phyloP scores from a whole-genome alignment of 53 echinoderm and acorn worm genomes.

The Arbacia lixula region DNA sequence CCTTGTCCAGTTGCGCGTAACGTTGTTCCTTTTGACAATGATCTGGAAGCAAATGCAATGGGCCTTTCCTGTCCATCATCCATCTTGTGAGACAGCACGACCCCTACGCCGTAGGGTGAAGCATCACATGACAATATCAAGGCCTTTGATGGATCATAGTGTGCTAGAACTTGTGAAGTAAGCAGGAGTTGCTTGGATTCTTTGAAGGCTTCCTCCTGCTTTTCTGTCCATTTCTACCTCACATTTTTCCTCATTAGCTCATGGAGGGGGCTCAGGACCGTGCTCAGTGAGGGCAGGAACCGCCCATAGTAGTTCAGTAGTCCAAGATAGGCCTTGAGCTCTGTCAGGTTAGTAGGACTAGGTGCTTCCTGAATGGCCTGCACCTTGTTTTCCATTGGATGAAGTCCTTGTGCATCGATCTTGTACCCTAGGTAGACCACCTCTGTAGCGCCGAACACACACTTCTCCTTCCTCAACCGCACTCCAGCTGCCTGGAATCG shows the following conservation, averaged over 20 bases:
- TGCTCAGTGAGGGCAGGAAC: conserved; percentile 55
- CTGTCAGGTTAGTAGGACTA: conserved; percentile 35
- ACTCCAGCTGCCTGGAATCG: conserved; percentile 50
- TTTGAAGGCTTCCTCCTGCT: conserved; percentile 56
- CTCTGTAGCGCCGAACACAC: conserved; percentile 36
- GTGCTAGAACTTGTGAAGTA: conserved; percentile 40
- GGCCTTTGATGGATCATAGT: conserved; percentile 27
- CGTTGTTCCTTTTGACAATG: too few relatives aligned
- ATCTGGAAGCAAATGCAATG: too few relatives aligned
- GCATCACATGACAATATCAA: conserved; percentile 34
- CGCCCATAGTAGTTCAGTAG: conserved; percentile 70
- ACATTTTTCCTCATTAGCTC: conserved; percentile 36
- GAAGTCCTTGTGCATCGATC: conserved; percentile 51
- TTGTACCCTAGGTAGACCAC: conserved; percentile 52
- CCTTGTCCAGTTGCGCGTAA: conserved; percentile 58
- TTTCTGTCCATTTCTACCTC: conserved; percentile 52
- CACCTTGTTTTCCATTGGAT: conserved; percentile 55
- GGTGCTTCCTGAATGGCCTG: conserved; percentile 56
- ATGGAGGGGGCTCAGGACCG: conserved; percentile 55
- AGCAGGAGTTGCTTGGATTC: conserved; percentile 55
- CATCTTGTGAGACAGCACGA: conserved; percentile 60
- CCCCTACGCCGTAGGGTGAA: conserved; percentile 61
- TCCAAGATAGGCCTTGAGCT: conserved; percentile 63
- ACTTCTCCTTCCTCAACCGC: conserved; percentile 44
- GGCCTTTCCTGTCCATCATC: background rate